Conservation (phyloP, 2,888 invertebrate species). For the Deladenus siricidicola region DNA sequence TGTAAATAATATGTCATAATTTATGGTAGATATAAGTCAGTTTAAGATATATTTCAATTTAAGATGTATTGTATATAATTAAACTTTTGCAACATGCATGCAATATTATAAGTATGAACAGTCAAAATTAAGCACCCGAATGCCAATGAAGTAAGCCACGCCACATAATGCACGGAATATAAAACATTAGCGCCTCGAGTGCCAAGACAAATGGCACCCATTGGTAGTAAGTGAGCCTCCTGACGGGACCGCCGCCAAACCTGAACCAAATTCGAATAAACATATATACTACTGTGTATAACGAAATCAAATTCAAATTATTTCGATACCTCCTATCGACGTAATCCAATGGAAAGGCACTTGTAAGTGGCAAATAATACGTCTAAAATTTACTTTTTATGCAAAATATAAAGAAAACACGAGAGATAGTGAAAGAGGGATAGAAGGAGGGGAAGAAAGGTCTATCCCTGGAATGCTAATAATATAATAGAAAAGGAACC, state of each 20-base stretch:
- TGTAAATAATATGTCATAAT: background rate
- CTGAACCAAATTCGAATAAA: too few species aligned
- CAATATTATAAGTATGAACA: too few species aligned
- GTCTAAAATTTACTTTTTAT: constrained; percentile 54
- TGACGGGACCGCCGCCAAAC: constrained; percentile 21
- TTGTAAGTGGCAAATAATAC: constrained; percentile 57
- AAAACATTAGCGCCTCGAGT: constrained; percentile 58
- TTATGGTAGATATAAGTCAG: background rate
- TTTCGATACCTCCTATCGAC: constrained; percentile 52
- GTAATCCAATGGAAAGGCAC: constrained; percentile 53
- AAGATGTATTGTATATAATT: background rate
- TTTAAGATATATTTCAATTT: too few species aligned
- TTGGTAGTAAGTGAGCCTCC: constrained; percentile 54
- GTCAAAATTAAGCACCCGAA: constrained; percentile 52
- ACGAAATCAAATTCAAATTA: constrained; percentile 4
- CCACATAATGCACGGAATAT: constrained; percentile 59
- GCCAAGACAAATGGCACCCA: constrained; percentile 57
- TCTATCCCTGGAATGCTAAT: too few species aligned
- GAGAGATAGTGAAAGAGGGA: too few species aligned
- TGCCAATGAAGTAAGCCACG: constrained; percentile 56
- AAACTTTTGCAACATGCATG: background rate
- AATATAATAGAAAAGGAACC: too few species aligned
- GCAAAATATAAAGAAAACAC: too few species aligned
- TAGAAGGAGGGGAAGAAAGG: too few species aligned
- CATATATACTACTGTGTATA: background rate